phyloP scores from a whole-genome alignment of 2,113 vertebrate species.

The Otocyon megalotis region DNA sequence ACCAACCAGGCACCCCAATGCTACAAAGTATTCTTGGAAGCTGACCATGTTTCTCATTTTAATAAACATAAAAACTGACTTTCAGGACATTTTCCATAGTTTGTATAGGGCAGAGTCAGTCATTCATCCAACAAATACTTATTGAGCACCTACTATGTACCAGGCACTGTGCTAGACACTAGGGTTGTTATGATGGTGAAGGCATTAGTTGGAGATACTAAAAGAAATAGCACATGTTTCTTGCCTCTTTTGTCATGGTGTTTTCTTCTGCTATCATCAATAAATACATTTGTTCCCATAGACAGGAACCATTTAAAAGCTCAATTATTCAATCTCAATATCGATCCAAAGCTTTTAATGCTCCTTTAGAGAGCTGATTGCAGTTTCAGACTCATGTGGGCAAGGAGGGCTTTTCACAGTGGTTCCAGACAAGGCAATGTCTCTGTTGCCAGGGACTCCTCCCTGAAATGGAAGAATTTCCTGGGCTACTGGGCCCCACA shows the following conservation, averaged over 20 bases:
- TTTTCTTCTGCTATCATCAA: constrained; percentile 32
- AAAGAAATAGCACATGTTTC: background rate
- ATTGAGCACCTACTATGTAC: background rate
- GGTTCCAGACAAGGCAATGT: background rate
- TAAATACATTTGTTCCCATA: constrained; percentile 13
- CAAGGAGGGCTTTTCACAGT: background rate
- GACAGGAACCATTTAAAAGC: constrained; percentile 37
- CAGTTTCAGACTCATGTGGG: background rate
- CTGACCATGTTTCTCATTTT: background rate
- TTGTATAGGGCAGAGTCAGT: background rate
- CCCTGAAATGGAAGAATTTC: background rate
- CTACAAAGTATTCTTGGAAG: constrained; percentile 19
- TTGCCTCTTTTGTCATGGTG: background rate
- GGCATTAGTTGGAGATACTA: background rate
- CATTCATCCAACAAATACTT: background rate
- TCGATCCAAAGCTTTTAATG: constrained; percentile 44
- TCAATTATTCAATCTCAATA: constrained; percentile 9
- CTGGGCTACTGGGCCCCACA: background rate
- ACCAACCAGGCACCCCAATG: background rate
- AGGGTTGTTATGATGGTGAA: background rate
- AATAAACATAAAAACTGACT: background rate
- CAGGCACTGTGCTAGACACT: background rate
- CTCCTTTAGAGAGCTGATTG: background rate
- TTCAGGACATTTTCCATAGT: background rate
- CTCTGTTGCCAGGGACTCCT: background rate